Conservation (phyloP, 1,140 invertebrate genomes). For the Conus ventricosus region DNA sequence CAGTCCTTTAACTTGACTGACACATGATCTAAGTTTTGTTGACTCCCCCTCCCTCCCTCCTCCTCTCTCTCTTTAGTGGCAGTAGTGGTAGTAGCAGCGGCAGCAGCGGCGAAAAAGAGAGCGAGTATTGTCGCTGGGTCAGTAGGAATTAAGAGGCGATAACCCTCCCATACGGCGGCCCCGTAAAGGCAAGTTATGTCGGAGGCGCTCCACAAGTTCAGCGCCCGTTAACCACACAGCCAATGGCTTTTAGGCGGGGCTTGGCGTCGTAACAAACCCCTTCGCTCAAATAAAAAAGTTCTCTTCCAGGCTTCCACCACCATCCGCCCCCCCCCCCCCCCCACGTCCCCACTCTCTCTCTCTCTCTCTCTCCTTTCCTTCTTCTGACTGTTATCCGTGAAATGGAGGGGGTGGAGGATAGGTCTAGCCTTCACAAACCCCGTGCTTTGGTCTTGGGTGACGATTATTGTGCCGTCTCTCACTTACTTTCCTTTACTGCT, state of each 20-base stretch:
- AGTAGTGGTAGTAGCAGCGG: neutral
- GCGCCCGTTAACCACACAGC: neutral
- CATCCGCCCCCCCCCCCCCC: neutral
- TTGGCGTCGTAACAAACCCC: neutral
- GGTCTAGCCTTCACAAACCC: no score
- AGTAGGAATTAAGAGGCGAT: constrained; percentile 15
- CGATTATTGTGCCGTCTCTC: neutral
- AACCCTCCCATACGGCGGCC: neutral
- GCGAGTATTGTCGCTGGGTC: neutral
- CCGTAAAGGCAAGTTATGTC: constrained; percentile 25
- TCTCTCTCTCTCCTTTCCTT: neutral
- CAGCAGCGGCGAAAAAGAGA: no score
- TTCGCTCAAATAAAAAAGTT: constrained; percentile 25
- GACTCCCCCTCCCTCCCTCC: neutral
- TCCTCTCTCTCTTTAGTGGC: neutral
- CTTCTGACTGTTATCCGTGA: neutral
- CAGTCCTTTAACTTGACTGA: no score
- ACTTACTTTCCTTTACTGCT: neutral
- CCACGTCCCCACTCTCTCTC: neutral
- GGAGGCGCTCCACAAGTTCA: no score
- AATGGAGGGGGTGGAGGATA: neutral
- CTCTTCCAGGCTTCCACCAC: neutral
- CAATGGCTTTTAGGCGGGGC: constrained; percentile 22
- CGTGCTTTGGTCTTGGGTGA: no score
- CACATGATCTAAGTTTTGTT: neutral